Percentiles rank a stretch among this genome's conserved stretches.
Evolutionary conservation across 2,888 invertebrate species (phyloP).

Genomic region (Torymus tubicola): DNA sequence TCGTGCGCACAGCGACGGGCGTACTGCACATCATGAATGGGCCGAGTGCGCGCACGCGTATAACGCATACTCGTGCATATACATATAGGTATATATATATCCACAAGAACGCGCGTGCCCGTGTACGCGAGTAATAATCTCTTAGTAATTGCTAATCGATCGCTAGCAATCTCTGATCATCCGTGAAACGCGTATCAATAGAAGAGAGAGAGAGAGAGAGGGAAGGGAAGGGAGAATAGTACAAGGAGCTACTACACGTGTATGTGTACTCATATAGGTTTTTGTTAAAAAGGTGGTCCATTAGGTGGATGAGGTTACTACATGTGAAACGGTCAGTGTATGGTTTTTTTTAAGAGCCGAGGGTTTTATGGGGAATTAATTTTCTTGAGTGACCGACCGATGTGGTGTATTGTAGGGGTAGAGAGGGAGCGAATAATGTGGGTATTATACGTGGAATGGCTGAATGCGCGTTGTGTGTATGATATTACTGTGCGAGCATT

Average conservation of each 20-base stretch:
- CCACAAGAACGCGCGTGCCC: too few relatives aligned
- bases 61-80: background rate
- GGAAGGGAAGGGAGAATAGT: background rate
- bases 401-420: background rate
- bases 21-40: conserved; percentile 15
- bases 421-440: too few relatives aligned
- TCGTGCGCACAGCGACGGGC: too few relatives aligned
- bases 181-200: conserved; percentile 66
- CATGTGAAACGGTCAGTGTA: too few relatives aligned
- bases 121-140: conserved; percentile 65
- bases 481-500: too few relatives aligned
- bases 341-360: background rate
- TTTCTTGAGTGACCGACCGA: too few relatives aligned
- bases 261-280: background rate
- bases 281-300: conserved; percentile 31
- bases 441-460: too few relatives aligned
- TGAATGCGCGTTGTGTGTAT: too few relatives aligned
- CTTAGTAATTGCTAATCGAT: conserved; percentile 70
- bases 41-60: background rate
- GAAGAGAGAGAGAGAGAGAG: conserved; percentile 57
- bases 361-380: background rate
- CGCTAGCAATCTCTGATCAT: conserved; percentile 65
- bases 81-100: too few relatives aligned
- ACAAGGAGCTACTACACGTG: background rate
- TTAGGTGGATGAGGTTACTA: conserved; percentile 30